These are phyloP conservation scores for Amphipyra berbera DNA, from an alignment of 2,888 invertebrate genomes.

Conservation along the genomic window DNA sequence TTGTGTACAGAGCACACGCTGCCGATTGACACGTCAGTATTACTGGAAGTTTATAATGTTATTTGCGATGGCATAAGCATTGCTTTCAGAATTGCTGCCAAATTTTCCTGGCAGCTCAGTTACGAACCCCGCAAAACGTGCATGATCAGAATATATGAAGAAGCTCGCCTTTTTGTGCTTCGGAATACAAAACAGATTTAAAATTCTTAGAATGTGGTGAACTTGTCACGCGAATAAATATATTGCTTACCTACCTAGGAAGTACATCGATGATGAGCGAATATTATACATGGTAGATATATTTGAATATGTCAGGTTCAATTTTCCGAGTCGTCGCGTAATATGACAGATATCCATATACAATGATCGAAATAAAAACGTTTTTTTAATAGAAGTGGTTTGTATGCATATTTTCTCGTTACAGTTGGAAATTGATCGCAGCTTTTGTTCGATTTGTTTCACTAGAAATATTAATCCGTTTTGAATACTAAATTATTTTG, in stretches of 20 bases:
- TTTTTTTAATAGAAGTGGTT: not conserved
- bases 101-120: constrained; percentile 40
- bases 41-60: constrained; percentile 30
- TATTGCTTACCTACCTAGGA: not conserved
- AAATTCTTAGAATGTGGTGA: constrained; percentile 7
- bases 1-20: not conserved
- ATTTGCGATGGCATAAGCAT: constrained; percentile 22
- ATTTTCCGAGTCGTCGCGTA: not conserved
- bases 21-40: constrained; percentile 31
- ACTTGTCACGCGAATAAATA: not conserved
- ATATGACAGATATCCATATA: not conserved
- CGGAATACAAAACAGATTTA: constrained; percentile 19
- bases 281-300: too few relatives aligned
- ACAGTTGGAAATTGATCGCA: constrained; percentile 14
- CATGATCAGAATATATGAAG: constrained; percentile 34
- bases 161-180: not conserved
- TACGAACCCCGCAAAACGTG: constrained; percentile 21
- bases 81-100: constrained; percentile 41
- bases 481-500: constrained; percentile 13
- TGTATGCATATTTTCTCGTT: constrained; percentile 29
- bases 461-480: constrained; percentile 15
- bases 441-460: constrained; percentile 8
- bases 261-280: not conserved
- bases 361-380: constrained; percentile 1
- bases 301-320: too few relatives aligned